Evolutionary conservation across 2,797 vertebrate genomes (phyloP).

Genomic region (Babyrousa celebensis): DNA sequence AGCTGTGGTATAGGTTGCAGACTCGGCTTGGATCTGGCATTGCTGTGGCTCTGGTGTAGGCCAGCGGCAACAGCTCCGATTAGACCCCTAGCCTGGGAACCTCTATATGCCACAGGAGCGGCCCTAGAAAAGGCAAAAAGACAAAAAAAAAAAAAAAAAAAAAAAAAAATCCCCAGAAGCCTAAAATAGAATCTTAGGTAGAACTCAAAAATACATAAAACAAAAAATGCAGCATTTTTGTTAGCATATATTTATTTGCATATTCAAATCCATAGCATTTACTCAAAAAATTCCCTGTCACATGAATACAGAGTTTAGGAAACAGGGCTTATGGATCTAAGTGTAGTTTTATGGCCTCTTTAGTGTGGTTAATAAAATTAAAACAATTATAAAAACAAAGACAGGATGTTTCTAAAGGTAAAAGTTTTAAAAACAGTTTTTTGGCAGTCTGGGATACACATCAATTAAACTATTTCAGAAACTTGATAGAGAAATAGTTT

Average conservation of each 20-base stretch:
- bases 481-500: neutral
- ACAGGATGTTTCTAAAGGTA: neutral
- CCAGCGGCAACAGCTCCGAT: too few relatives aligned
- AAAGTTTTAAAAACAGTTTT: neutral
- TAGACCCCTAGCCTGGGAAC: too few relatives aligned
- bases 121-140: too few relatives aligned
- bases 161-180: neutral
- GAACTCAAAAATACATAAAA: neutral
- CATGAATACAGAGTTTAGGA: neutral
- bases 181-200: slow-evolving; percentile 32
- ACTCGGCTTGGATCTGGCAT: too few relatives aligned
- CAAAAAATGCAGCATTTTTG: neutral
- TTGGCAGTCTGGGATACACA: neutral
- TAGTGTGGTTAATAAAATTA: neutral
- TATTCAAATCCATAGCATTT: neutral
- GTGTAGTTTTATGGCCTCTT: rapidly evolving
- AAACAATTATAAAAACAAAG: neutral
- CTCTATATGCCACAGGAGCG: too few relatives aligned
- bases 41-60: too few relatives aligned
- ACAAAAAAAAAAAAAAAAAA: too few relatives aligned
- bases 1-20: too few relatives aligned
- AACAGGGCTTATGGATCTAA: neutral
- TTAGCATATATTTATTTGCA: neutral
- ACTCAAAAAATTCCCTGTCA: neutral
- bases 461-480: slow-evolving; percentile 15